Percentiles rank a stretch among this genome's conserved stretches.
Conservation (phyloP, 2,797 vertebrate species). For the Etheostoma nigrum region DNA sequence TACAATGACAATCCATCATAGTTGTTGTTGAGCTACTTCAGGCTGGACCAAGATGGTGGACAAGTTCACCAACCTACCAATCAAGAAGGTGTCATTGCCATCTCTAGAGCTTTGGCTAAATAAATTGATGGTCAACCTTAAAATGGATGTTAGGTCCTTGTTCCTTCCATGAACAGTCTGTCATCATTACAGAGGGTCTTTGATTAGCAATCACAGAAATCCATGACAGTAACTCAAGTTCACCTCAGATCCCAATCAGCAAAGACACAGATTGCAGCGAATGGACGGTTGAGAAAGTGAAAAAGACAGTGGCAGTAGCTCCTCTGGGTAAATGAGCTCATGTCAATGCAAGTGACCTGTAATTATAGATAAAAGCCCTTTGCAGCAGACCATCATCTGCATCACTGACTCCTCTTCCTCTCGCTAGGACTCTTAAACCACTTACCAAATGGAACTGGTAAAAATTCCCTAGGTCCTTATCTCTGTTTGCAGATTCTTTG, state of each 20-base stretch:
- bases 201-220: conserved; percentile 32
- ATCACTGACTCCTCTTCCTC: conserved; percentile 50
- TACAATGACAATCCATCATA: not conserved
- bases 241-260: conserved; percentile 53
- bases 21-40: not conserved
- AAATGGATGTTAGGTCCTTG: not conserved
- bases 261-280: not conserved
- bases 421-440: conserved; percentile 49
- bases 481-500: conserved; percentile 29
- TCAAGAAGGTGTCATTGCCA: not conserved
- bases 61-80: not conserved
- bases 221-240: conserved; percentile 28
- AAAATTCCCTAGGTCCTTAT: conserved; percentile 27
- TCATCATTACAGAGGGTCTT: not conserved
- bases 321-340: conserved; percentile 53
- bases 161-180: not conserved
- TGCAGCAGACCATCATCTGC: conserved; percentile 60
- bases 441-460: conserved; percentile 45
- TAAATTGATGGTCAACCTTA: not conserved
- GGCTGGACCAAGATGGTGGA: not conserved
- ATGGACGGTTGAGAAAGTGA: conserved; percentile 23
- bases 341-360: conserved; percentile 61
- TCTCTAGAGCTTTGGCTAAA: not conserved
- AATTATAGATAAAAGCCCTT: conserved; percentile 68
- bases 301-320: conserved; percentile 26